Evolutionary conservation across 2,797 vertebrate species (phyloP).

Genomic region (Paramormyrops hopkinsi): DNA sequence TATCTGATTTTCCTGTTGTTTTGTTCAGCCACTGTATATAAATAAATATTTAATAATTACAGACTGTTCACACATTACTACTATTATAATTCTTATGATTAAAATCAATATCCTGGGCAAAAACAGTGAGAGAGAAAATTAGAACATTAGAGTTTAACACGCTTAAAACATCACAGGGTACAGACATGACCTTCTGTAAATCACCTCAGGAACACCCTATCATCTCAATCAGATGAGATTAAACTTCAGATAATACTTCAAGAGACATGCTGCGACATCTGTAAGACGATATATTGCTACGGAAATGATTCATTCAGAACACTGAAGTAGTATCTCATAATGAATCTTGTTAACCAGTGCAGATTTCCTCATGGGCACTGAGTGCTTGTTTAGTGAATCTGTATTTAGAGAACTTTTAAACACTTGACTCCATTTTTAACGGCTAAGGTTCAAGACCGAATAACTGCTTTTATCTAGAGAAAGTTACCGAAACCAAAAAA

Average conservation of each 20-base stretch:
- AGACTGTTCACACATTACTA: not conserved
- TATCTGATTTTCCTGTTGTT: not conserved
- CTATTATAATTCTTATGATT: not conserved
- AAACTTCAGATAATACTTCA: not conserved
- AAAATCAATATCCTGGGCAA: not conserved
- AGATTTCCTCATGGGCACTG: not conserved
- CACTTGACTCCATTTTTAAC: not conserved
- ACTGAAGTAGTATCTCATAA: not conserved
- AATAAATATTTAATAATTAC: not conserved
- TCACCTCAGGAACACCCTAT: not conserved
- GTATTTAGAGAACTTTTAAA: not conserved
- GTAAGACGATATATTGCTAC: not conserved
- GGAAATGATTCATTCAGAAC: constrained; percentile 14
- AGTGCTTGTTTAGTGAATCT: not conserved
- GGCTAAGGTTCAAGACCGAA: not conserved
- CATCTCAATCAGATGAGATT: not conserved
- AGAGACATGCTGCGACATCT: not conserved
- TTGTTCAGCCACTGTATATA: not conserved
- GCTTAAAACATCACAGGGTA: not conserved
- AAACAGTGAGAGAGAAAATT: not conserved
- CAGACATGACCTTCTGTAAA: not conserved
- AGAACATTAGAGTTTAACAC: not conserved
- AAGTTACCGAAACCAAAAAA: not conserved
- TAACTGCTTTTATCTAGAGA: not conserved
- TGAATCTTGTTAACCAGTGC: not conserved